A percentile compares a stretch with the other conserved stretches of the same genome.
Conservation (phyloP, 2,888 invertebrate genomes). For the Blastobasis adustella region DNA sequence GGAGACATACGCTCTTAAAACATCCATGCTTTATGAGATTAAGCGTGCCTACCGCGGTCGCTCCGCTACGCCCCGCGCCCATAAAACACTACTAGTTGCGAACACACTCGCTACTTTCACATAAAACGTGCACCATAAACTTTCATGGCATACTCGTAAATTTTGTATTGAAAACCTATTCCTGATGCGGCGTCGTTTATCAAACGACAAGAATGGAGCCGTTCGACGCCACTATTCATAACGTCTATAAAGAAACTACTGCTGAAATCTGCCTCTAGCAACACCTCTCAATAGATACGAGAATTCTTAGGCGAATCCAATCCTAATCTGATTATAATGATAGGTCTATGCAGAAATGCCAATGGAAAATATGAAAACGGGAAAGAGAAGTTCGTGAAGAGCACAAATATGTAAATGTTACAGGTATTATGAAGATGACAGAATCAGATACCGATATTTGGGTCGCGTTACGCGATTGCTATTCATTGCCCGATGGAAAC, state of each 20-base stretch:
- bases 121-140: constrained; percentile 13
- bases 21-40: constrained; percentile 6
- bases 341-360: not conserved
- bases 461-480: no score
- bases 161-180: constrained; percentile 11
- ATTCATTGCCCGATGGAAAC: no score
- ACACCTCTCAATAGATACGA: no score
- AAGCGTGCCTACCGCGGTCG: constrained; percentile 1
- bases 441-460: no score
- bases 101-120: constrained; percentile 3
- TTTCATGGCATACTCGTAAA: constrained; percentile 15
- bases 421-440: no score
- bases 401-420: no score
- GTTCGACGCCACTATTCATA: constrained; percentile 27
- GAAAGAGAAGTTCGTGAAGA: no score
- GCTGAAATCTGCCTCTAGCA: not conserved
- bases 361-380: no score
- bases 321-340: constrained; percentile 5
- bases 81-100: constrained; percentile 5
- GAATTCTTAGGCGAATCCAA: no score
- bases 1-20: not conserved
- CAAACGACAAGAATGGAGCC: constrained; percentile 23
- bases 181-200: constrained; percentile 21
- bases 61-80: not conserved
- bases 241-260: constrained; percentile 18